Evolutionary conservation across 2,888 invertebrate genomes (phyloP).

Genomic region (Drosophila kuntzei): DNA sequence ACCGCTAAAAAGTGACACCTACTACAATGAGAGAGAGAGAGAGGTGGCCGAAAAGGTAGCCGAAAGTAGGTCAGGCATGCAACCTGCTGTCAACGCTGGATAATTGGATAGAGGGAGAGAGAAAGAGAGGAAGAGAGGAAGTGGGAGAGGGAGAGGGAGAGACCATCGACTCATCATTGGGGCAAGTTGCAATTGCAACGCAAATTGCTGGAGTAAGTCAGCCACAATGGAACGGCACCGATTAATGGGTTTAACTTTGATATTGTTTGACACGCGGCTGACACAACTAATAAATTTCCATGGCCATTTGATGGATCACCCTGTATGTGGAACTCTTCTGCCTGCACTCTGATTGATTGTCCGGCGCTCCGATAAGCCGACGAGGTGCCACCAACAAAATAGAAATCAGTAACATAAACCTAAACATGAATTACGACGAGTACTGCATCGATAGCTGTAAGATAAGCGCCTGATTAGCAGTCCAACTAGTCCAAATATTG

Average conservation of each 20-base stretch:
- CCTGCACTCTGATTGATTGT: constrained; percentile 67
- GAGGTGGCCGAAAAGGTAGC: constrained; percentile 49
- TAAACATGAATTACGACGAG: constrained; percentile 62
- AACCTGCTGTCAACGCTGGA: constrained; percentile 74
- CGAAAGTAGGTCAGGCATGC: constrained; percentile 75
- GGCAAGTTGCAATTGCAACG: constrained; percentile 48
- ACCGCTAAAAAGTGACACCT: constrained; percentile 76
- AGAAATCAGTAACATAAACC: constrained; percentile 1
- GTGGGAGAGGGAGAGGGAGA: constrained; percentile 27
- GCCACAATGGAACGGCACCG: constrained; percentile 31
- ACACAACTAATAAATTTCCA: constrained; percentile 75
- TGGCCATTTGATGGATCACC: constrained; percentile 54
- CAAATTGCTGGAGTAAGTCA: constrained; percentile 18
- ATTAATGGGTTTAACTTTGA: constrained; percentile 74
- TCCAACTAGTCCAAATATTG: constrained; percentile 63
- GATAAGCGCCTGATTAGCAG: constrained; percentile 79
- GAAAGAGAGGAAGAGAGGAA: constrained; percentile 35
- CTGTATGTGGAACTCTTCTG: constrained; percentile 17
- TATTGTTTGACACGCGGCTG: constrained; percentile 74
- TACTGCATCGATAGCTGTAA: constrained; percentile 48
- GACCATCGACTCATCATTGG: constrained; percentile 28
- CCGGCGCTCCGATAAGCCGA: constrained; percentile 56
- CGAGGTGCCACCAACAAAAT: constrained; percentile 13
- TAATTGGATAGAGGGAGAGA: constrained; percentile 62
- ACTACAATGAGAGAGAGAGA: constrained; percentile 14